Base-by-base conservation (phyloP, 2,113 vertebrate genomes). In the Ondatra zibethicus region DNA sequence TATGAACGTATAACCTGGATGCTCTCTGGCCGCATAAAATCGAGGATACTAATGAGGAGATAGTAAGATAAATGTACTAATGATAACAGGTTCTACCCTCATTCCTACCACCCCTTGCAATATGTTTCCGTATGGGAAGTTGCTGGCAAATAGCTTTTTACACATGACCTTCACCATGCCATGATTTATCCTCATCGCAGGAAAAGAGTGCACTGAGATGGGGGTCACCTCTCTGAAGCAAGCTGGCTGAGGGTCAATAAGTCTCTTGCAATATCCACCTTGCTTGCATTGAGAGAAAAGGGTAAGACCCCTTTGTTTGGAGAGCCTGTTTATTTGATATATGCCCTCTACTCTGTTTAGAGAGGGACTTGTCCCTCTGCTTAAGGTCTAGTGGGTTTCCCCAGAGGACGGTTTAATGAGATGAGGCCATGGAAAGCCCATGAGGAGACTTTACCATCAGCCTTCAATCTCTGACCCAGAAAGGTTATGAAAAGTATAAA, bases 311-410 rank as follows among this genome's bases (percentile, higher is more conserved):
- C 78, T 97, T 93, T 94, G 47, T 96, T 95, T 89, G 19, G 42
- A 96, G 89, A 85, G 58, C 9, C 52, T 90, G 61, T 58, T 96
- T 75, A 50, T 58, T 95, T 75, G 89, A 90, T 96, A 58, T 93
- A 89, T n/a, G 63, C 36, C 29, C 42, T 92, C 47, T 93, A 84
- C 91, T 92, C 91, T 97, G 42, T 91, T 94, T 93, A 95, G 42
- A 75, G 50, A 95, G 66, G 89, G 55, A 76, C 23, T 72, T 88
- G 55, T 58, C 66, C 88, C 66, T 97, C 75, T 96, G 73, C 94
- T 94, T 96, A 93, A 85, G 33, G 68, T 92, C 68, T 87, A 65
- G 25, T 84, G 45, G 23, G 91, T 91, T 95, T 96, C 92, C 77
- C 63, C 21, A 80, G 55, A n/a, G 94, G 93, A 63, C 96, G 94